Evolutionary conservation across 1,140 invertebrate genomes (phyloP).

Genomic region (Cryptotermes secundus): DNA sequence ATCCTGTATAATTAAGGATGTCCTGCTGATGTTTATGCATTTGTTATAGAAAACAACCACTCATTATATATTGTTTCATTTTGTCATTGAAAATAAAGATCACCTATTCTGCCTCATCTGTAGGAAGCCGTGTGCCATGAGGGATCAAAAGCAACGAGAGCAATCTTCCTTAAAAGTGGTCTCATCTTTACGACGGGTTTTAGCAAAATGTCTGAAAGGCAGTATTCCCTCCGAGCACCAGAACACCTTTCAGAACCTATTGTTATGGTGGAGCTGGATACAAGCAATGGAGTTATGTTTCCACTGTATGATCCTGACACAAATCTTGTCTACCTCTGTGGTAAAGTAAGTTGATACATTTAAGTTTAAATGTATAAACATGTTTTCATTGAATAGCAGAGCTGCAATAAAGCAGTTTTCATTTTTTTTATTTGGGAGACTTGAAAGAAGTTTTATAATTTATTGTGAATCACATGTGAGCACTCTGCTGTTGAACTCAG

Average conservation of each 20-base stretch:
- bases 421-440: no score
- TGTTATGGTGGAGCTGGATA: constrained; percentile 94
- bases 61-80: no score
- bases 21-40: no score
- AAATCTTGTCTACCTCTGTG: constrained; percentile 93
- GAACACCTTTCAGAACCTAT: constrained; percentile 89
- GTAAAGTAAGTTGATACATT: constrained; percentile 65
- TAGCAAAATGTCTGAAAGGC: constrained; percentile 92
- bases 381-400: background rate
- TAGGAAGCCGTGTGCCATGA: constrained; percentile 89
- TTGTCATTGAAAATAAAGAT: background rate
- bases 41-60: no score
- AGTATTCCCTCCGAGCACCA: constrained; percentile 89
- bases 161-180: constrained; percentile 86
- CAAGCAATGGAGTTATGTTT: constrained; percentile 96
- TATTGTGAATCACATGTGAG: no score
- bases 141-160: constrained; percentile 92
- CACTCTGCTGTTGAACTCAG: no score
- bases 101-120: constrained; percentile 30
- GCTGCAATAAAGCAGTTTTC: no score
- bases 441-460: no score
- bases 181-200: constrained; percentile 97
- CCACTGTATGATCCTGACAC: constrained; percentile 98
- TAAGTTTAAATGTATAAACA: background rate
- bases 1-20: no score